These are phyloP conservation scores for Rotaria magnacalcarata DNA, from an alignment of 2,888 invertebrate genomes.

Conservation along the genomic window DNA sequence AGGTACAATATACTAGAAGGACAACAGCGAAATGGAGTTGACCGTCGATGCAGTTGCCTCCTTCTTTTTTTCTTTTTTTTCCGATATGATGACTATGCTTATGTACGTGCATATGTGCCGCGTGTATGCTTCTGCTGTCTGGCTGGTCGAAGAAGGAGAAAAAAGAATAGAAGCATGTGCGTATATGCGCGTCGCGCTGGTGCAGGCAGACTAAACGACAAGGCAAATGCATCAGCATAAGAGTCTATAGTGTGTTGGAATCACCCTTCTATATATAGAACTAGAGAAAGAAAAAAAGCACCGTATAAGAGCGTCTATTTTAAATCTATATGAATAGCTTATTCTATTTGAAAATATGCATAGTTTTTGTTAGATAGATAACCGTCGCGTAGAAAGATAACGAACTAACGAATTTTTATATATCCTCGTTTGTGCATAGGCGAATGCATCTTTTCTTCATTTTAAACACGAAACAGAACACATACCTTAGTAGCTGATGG, in stretches of 20 bases:
- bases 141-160: slow-evolving; percentile 16
- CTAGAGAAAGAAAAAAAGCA: background rate
- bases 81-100: slow-evolving; percentile 25
- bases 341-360: background rate
- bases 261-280: background rate
- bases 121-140: slow-evolving; percentile 25
- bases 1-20: background rate
- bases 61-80: background rate
- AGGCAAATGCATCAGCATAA: background rate
- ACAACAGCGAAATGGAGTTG: slow-evolving; percentile 1
- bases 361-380: background rate
- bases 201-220: slow-evolving; percentile 18
- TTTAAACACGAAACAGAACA: background rate
- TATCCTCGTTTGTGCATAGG: background rate
- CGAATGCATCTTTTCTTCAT: background rate
- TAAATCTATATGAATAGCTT: background rate
- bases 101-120: slow-evolving; percentile 13
- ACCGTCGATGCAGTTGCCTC: slow-evolving; percentile 6
- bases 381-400: background rate
- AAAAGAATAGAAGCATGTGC: slow-evolving; percentile 20
- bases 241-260: background rate
- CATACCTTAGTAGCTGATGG: background rate
- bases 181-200: slow-evolving; percentile 9
- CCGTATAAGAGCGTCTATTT: background rate
- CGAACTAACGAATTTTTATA: background rate